A percentile compares a stretch with the other conserved stretches of the same genome.
phyloP scores from a whole-genome alignment of 2,888 invertebrate genomes.

The Agonum fuliginosum region DNA sequence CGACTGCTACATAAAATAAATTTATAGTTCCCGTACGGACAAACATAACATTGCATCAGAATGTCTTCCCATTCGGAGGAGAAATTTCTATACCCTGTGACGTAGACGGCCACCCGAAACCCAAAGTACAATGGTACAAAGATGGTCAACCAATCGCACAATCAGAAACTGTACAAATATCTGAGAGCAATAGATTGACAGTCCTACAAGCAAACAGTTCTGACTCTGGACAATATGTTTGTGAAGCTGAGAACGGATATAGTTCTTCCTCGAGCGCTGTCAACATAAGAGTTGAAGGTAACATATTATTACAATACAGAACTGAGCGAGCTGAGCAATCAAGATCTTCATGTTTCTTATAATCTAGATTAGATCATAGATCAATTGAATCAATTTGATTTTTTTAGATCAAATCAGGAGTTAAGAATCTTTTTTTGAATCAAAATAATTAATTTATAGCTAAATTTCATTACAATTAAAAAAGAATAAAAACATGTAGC shows the following conservation, averaged over 20 bases:
- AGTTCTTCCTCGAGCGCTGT: conserved; percentile 80
- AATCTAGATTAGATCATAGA: too few species aligned
- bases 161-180: conserved; percentile 78
- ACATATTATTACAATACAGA: not conserved
- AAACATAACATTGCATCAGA: conserved; percentile 76
- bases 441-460: too few species aligned
- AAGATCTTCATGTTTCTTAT: too few species aligned
- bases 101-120: conserved; percentile 86
- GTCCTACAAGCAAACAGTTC: conserved; percentile 78
- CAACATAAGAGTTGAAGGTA: conserved; percentile 86
- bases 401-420: too few species aligned
- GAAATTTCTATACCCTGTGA: conserved; percentile 84
- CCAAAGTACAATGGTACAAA: conserved; percentile 88
- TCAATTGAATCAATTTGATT: too few species aligned
- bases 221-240: conserved; percentile 89
- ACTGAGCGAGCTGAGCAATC: too few species aligned
- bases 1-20: not conserved
- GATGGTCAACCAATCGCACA: conserved; percentile 77
- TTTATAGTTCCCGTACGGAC: conserved; percentile 80
- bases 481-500: too few species aligned
- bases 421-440: too few species aligned
- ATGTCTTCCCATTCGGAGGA: conserved; percentile 79
- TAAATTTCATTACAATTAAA: too few species aligned
- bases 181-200: conserved; percentile 82
- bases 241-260: conserved; percentile 87